Conservation (phyloP, 1,140 invertebrate genomes). For the Eupeodes corollae region DNA sequence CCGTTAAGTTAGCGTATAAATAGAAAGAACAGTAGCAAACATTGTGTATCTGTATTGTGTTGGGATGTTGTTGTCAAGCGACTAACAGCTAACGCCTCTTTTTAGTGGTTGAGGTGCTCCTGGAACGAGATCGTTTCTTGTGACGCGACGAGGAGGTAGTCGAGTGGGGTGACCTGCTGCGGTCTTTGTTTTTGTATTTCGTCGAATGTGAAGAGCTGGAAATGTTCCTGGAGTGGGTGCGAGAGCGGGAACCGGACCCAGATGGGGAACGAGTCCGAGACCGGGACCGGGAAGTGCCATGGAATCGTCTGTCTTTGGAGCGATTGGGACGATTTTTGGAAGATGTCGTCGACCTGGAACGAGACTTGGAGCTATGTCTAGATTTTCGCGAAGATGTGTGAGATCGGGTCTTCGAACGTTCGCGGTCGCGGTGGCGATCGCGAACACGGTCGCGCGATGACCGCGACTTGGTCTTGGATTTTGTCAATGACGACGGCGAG, state of each 20-base stretch:
- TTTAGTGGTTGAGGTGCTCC: too few relatives aligned
- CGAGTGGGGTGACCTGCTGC: not conserved
- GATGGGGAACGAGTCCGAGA: not conserved
- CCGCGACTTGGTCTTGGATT: not conserved
- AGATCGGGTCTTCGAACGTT: constrained; percentile 3
- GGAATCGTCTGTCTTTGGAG: not conserved
- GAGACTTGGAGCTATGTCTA: constrained; percentile 1
- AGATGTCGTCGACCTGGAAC: not conserved
- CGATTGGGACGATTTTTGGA: not conserved
- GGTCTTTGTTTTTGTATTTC: not conserved
- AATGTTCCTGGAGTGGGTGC: not conserved
- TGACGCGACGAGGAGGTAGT: too few relatives aligned
- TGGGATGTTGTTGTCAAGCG: too few relatives aligned
- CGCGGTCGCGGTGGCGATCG: constrained; percentile 3
- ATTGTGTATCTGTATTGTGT: too few relatives aligned
- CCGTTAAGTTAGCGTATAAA: too few relatives aligned
- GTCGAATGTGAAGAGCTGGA: not conserved
- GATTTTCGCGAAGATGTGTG: constrained; percentile 1
- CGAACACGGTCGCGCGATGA: not conserved
- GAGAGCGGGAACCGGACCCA: not conserved
- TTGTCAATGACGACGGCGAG: constrained; percentile 13
- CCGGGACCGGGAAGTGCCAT: too few relatives aligned
- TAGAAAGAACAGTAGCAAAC: too few relatives aligned
- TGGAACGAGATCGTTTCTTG: too few relatives aligned
- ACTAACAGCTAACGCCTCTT: too few relatives aligned